Base-by-base conservation (phyloP, 1,140 invertebrate genomes). In the Uloborus diversus region DNA sequence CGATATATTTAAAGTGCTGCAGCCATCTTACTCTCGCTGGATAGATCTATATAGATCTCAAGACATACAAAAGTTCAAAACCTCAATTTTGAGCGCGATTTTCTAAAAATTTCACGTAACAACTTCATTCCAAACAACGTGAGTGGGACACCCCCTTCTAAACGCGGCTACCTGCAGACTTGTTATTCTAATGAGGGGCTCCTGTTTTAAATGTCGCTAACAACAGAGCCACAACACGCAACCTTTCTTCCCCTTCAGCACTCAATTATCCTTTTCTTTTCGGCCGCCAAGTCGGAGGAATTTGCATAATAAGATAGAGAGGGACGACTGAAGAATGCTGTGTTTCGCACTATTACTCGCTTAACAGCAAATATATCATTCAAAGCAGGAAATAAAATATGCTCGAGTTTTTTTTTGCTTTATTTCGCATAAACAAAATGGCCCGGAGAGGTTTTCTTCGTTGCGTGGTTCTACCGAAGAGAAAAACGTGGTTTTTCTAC, bases 281-380 rank as follows among this genome's bases (percentile, higher is more conserved):
- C 32, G n/a, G 14, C 47, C 7, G 20, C 57, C 17, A 30, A 5
- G 30, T 70, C 32, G 28, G 28, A 42, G 7, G 71, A 64, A 78
- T 78, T 78, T 78, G 42, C 73, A 78, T 78, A 78, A 78, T 78
- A 78, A 78, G 73, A 78, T 78, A 51, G 53, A 47, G 53, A 30
- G 59, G n/a, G 56, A 51, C 3, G 13, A 14, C 13, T n/a, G 49
- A 14, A 37, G 59, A 53, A 47, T 73, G n/a, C n/a, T 42, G 56
- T 32, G 32, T 61, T 71, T 59, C 53, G 59, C 71, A 35, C 71
- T 75, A 78, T 66, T 78, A 65, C 56, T 30, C 62, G 53, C 42
- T 78, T 78, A 78, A 78, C 61, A 65, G 47, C 73, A 66, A 78
- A 78, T 78, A 78, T 78, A 78, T 78, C 73, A 78, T 56, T 78